Evolutionary conservation across 2,888 invertebrate genomes (phyloP), one percentile per base, ranked within the genome.

Genomic region (Sisyra nigra): DNA sequence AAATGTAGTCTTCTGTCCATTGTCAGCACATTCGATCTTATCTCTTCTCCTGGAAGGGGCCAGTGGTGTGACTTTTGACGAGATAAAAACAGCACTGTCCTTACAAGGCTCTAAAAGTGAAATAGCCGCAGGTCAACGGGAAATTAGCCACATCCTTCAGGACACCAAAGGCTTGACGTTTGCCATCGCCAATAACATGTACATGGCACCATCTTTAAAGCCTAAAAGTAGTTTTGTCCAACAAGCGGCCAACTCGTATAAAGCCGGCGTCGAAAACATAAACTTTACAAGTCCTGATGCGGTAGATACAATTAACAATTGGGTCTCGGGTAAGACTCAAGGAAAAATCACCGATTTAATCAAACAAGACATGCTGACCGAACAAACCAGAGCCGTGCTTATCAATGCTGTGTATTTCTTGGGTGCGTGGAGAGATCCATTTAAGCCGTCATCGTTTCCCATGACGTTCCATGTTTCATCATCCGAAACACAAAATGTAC

Each of bases 401-500:
- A 72, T 87, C 2, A 91, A 88, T 57, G 88, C 88, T 1, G 72
- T 91, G n/a, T 87, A 88, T 57, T 91, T 91, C 63, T 88, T 88
- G 67, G 74, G 43, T 13, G 17, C 14, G n/a, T 43, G 43, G 43
- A 9, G n/a, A 2, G 18, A 43, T 10, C 6, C 17, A 14, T 43
- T 43, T 14, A 29, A 8, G 2, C 3, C n/a, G 4, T 9, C n/a
- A 10, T 10, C 10, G 5, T 7, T 7, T 2, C 37, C 37, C 8
- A 38, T 43, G 32, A 10, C 37, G 13, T 93, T 93, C 66, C 68
- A 76, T 53, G 47, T 76, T 9, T 66, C 67, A 32, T 58, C 59
- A 10, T 61, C 59, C 0, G 66, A 67, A n/a, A 65, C 63, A 1
- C 68, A 79, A 2, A 60, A 76, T 19, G 74, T 82, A 2, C 70